phyloP scores from a whole-genome alignment of 2,888 invertebrate species.

The Apoda limacodes region DNA sequence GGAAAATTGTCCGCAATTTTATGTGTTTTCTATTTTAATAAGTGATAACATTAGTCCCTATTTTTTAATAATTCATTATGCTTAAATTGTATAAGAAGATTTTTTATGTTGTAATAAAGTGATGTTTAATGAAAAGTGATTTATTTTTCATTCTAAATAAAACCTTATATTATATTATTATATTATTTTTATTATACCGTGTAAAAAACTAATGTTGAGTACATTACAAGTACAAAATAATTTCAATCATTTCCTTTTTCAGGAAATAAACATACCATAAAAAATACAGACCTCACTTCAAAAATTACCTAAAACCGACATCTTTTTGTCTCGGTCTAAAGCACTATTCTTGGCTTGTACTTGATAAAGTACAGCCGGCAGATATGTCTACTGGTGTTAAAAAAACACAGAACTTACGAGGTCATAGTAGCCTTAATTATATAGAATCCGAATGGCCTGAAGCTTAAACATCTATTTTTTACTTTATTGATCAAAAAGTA shows the following conservation, averaged over 20 bases:
- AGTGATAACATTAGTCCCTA: too few relatives aligned
- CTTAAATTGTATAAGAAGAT: too few relatives aligned
- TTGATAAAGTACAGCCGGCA: background rate
- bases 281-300: conserved; percentile 1
- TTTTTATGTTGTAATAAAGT: too few relatives aligned
- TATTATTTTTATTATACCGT: background rate
- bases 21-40: too few relatives aligned
- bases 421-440: too few relatives aligned
- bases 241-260: background rate
- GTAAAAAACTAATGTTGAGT: background rate
- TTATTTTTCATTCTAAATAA: conserved; percentile 1
- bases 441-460: too few relatives aligned
- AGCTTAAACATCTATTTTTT: too few relatives aligned
- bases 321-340: conserved; percentile 1
- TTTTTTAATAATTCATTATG: too few relatives aligned
- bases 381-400: conserved; percentile 1
- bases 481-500: too few relatives aligned
- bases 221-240: conserved; percentile 1
- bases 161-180: background rate
- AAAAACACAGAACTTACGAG: conserved; percentile 1
- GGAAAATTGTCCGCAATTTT: too few relatives aligned
- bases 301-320: background rate
- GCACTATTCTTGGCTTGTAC: background rate
- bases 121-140: too few relatives aligned
- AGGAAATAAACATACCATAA: conserved; percentile 1